phyloP scores from a whole-genome alignment of 2,113 vertebrate species.

The Lasiurus cinereus region DNA sequence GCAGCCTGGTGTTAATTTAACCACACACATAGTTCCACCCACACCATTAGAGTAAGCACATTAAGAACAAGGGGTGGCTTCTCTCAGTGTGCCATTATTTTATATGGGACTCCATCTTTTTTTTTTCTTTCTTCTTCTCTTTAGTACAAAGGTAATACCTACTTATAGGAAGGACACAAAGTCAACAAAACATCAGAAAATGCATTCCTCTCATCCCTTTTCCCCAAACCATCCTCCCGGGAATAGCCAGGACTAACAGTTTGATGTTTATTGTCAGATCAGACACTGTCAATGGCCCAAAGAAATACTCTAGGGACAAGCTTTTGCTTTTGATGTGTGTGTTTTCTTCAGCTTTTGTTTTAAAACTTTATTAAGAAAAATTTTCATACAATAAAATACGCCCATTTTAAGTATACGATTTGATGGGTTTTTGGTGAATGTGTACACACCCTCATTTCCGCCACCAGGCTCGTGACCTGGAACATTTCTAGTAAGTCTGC shows the following conservation, averaged over 20 bases:
- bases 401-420: not conserved
- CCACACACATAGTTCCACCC: not conserved
- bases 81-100: not conserved
- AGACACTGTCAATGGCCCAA: not conserved
- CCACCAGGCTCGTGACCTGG: too few species aligned
- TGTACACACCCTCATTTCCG: not conserved
- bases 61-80: not conserved
- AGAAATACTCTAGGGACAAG: not conserved
- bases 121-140: not conserved
- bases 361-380: not conserved
- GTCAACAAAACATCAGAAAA: constrained; percentile 6
- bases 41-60: not conserved
- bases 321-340: not conserved
- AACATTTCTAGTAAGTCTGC: not conserved
- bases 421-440: not conserved
- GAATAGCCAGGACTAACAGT: not conserved
- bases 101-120: not conserved
- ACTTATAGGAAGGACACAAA: not conserved
- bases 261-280: not conserved
- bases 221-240: not conserved
- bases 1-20: not conserved
- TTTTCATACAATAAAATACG: not conserved
- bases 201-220: not conserved
- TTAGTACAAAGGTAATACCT: not conserved
- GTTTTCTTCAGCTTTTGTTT: not conserved